phyloP scores from a whole-genome alignment of 2,888 invertebrate species.

The Agrochola circellaris region DNA sequence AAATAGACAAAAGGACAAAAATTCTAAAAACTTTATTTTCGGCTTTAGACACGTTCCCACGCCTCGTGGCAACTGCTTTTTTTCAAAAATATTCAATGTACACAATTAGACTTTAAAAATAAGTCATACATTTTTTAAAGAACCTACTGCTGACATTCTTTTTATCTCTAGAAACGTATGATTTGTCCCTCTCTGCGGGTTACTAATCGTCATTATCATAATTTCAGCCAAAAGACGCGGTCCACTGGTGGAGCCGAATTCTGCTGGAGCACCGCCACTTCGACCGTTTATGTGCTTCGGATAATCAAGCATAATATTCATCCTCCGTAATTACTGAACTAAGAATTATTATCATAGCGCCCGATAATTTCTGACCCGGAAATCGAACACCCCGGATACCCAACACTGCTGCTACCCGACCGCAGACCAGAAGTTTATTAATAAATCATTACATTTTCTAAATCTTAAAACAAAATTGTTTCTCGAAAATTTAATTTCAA shows the following conservation, averaged over 20 bases:
- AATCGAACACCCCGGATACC: conserved; percentile 30
- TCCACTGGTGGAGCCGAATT: too few relatives aligned
- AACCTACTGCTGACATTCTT: background rate
- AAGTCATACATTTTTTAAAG: background rate
- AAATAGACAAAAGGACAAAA: too few relatives aligned
- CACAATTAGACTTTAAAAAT: too few relatives aligned
- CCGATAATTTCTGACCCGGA: conserved; percentile 24
- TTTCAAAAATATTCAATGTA: too few relatives aligned
- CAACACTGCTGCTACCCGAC: conserved; percentile 29
- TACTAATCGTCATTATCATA: background rate
- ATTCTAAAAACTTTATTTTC: too few relatives aligned
- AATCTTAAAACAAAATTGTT: conserved; percentile 55
- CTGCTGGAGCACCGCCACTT: too few relatives aligned
- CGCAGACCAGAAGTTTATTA: conserved; percentile 48
- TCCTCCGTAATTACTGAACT: background rate
- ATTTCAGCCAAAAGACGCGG: too few relatives aligned
- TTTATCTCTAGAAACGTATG: background rate
- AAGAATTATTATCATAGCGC: conserved; percentile 6
- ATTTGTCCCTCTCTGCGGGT: background rate
- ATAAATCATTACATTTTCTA: conserved; percentile 57
- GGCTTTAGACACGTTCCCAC: too few relatives aligned
- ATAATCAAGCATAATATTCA: background rate
- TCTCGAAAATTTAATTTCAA: conserved; percentile 54
- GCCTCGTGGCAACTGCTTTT: too few relatives aligned
- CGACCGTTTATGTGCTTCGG: background rate